These are phyloP conservation scores for Nothoprocta perdicaria DNA, from an alignment of 2,113 vertebrate genomes.

Conservation along the genomic window DNA sequence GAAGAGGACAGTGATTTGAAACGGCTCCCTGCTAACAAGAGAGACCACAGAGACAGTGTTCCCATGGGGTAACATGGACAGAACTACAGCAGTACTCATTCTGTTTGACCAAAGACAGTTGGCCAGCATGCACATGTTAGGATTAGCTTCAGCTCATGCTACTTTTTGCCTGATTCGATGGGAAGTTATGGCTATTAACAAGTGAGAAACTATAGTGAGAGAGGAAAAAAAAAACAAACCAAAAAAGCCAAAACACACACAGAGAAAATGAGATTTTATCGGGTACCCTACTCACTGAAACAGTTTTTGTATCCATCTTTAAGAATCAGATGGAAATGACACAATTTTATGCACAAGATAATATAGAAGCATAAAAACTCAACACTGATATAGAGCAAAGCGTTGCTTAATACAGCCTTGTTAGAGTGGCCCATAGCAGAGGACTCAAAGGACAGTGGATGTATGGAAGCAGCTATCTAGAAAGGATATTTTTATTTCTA, in stretches of 20 bases:
- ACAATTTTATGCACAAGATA: background rate
- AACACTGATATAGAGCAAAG: background rate
- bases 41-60: background rate
- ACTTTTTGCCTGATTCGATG: background rate
- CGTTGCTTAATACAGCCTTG: background rate
- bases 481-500: background rate
- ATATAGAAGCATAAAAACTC: background rate
- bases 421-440: background rate
- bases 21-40: background rate
- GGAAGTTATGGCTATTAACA: conserved; percentile 13
- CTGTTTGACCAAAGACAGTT: background rate
- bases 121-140: fast-evolving
- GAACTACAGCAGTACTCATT: background rate
- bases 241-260: too few species aligned
- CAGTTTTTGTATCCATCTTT: conserved; percentile 9
- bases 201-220: background rate
- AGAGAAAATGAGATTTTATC: conserved; percentile 33
- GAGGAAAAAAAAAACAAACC: too few species aligned
- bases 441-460: background rate
- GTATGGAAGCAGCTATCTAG: background rate
- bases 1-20: background rate
- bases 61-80: background rate
- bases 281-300: background rate
- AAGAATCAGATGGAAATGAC: background rate
- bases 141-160: background rate